A percentile compares a stretch with the other conserved stretches of the same genome.
Conservation (phyloP, 2,113 vertebrate genomes). For the Climacteris rufus region DNA sequence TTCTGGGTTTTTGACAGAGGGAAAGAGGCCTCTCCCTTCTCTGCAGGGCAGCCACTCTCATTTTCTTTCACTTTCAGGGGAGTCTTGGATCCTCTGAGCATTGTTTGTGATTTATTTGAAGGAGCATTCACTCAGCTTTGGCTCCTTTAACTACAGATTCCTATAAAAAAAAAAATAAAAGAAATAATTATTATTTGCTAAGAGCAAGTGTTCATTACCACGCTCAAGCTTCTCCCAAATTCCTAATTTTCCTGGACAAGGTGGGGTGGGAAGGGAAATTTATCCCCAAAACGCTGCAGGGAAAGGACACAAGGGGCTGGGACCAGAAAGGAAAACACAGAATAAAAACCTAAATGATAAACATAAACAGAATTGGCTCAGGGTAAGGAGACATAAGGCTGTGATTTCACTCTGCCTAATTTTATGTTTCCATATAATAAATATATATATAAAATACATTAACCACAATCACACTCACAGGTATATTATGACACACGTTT, state of each 20-base stretch:
- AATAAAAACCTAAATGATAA: not conserved
- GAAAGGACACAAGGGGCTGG: not conserved
- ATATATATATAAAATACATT: rapidly evolving
- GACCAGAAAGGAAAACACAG: not conserved
- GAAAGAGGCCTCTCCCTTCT: not conserved
- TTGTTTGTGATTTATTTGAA: not conserved
- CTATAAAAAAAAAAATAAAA: not conserved
- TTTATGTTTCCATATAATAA: not conserved
- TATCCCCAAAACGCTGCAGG: not conserved
- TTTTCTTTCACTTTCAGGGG: not conserved
- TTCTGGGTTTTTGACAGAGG: not conserved
- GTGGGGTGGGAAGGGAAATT: not conserved
- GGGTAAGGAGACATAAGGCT: not conserved
- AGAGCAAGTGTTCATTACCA: not conserved
- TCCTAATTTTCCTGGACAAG: not conserved
- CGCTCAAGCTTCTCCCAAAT: not conserved
- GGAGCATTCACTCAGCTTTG: not conserved
- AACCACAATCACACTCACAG: not conserved
- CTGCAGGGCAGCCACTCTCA: not conserved
- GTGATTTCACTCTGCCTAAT: not conserved
- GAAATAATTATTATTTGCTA: not conserved
- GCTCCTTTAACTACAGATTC: not conserved
- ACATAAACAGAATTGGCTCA: not conserved
- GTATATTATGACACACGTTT: rapidly evolving
- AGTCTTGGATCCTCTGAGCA: not conserved